phyloP scores from a whole-genome alignment of 2,797 vertebrate species.

The Coregonus suidteri region DNA sequence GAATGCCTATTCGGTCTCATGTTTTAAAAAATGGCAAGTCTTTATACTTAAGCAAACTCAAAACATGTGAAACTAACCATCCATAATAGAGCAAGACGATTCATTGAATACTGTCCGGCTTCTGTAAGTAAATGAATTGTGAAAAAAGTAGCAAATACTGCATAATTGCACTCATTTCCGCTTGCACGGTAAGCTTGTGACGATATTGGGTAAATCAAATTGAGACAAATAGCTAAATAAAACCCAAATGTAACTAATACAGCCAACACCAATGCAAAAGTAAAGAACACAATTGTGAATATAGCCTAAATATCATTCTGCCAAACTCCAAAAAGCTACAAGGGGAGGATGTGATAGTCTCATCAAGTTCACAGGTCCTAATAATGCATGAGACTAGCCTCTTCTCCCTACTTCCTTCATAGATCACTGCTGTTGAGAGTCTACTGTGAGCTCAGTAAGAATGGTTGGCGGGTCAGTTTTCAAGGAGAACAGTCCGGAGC shows the following conservation, averaged over 20 bases:
- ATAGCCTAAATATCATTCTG: not conserved
- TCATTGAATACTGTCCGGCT: not conserved
- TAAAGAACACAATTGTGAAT: not conserved
- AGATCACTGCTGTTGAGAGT: not conserved
- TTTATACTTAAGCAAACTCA: not conserved
- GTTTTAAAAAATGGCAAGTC: too few species aligned
- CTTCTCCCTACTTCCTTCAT: not conserved
- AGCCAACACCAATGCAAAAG: conserved; percentile 4
- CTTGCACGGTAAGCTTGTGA: not conserved
- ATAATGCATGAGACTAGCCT: not conserved
- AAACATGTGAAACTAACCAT: not conserved
- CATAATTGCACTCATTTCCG: not conserved
- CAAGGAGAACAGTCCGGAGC: conserved; percentile 87
- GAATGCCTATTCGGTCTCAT: not conserved
- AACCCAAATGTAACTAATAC: not conserved
- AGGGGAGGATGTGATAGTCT: not conserved
- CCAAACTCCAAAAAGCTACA: not conserved
- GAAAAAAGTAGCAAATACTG: not conserved
- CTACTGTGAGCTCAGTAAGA: not conserved
- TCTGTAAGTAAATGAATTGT: not conserved
- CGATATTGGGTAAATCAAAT: conserved; percentile 7
- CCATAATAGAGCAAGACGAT: not conserved
- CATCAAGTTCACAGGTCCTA: not conserved
- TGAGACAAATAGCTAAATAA: not conserved
- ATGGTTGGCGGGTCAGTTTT: conserved; percentile 49